Base-by-base conservation (phyloP, 2,797 vertebrate species). In the Kryptolebias ocellatus region DNA sequence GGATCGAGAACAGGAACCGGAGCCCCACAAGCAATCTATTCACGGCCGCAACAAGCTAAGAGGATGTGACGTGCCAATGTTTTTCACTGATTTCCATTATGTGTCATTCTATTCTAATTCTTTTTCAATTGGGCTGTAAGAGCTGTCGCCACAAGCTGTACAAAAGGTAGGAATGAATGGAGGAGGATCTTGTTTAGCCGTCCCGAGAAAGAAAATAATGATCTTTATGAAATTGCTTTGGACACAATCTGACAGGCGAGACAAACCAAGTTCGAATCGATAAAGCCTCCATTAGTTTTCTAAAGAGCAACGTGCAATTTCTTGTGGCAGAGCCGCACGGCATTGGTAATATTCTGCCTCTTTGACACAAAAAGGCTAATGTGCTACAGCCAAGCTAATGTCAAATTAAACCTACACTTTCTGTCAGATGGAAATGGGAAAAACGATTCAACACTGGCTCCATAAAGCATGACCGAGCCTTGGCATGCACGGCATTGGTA, bases 31-130 rank as follows among this genome's bases (percentile, higher is more conserved):
- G 89, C 93, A 93, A 94, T 94, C 91, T 93, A 94, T 94, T 93
- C 91, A 87, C 80, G 86, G 80, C 87, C 79, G 81, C 86, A 74
- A 87, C 80, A 61, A 80, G 81, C 88, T 93, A 93, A 93, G 72
- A 74, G 85, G 89, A 93, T 92, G 90, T 93, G 93, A 92, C 92
- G 87, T 86, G 85, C 87, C 82, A 90, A 85, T 89, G 88, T 88
- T 89, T 92, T 91, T 89, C 88, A 89, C 76, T 87, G 90, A 91
- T 92, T 93, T 94, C 93, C 92, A 94, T 94, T 94, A 93, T 89
- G 88, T 83, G 88, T 87, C 91, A 93, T 93, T 92, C 86, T 85
- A 82, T 90, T 90, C 89, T 93, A 92, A 94, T 94, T 94, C 87
- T 79, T 90, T 91, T 93, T 90, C 87, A 92, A 91, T 92, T 93